Evolutionary conservation across 2,888 invertebrate species (phyloP).

Genomic region (Dexiosoma caninum): DNA sequence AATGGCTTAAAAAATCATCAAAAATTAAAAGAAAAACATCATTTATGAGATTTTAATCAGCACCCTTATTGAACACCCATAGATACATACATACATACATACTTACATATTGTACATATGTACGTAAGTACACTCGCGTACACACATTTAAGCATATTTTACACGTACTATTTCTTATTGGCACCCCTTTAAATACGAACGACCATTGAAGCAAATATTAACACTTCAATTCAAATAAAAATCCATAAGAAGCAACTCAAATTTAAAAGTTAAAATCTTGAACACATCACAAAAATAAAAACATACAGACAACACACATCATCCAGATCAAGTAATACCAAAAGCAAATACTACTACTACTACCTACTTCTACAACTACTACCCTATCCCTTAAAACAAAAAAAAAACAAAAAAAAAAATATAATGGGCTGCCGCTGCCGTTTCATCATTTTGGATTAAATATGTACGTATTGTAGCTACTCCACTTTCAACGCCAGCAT

Average conservation of each 20-base stretch:
- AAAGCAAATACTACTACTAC: conserved; percentile 67
- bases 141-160: neutral
- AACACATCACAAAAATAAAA: conserved; percentile 49
- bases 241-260: conserved; percentile 15
- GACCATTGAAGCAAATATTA: neutral
- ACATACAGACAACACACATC: conserved; percentile 54
- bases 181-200: neutral
- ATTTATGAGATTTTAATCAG: neutral
- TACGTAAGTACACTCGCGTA: neutral
- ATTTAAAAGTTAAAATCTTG: conserved; percentile 25
- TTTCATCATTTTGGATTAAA: neutral
- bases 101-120: neutral
- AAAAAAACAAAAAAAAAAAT: conserved; percentile 43
- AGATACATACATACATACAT: neutral
- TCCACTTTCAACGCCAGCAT: conserved; percentile 76
- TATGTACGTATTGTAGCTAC: conserved; percentile 69
- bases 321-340: conserved; percentile 67
- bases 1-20: conserved; percentile 22
- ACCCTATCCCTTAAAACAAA: conserved; percentile 64
- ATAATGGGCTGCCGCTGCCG: conserved; percentile 24
- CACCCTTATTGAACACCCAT: neutral
- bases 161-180: neutral
- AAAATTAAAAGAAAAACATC: neutral
- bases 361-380: too few species aligned
- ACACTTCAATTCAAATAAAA: conserved; percentile 30